Evolutionary conservation across 1,140 invertebrate genomes (phyloP).

Genomic region (Onthophagus taurus): DNA sequence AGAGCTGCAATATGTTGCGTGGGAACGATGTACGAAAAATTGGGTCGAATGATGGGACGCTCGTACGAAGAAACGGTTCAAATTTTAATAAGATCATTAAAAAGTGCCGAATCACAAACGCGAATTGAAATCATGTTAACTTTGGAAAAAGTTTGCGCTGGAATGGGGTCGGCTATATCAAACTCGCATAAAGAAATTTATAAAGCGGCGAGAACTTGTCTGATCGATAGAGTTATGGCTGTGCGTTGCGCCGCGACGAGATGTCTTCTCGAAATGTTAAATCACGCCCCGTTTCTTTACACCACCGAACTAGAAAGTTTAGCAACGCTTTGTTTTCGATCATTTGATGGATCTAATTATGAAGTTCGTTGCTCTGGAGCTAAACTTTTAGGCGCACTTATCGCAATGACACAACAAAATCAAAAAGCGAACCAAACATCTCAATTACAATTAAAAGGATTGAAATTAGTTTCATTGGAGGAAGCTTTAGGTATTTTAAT

Average conservation of each 20-base stretch:
- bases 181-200: constrained; percentile 89
- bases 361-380: constrained; percentile 89
- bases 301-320: constrained; percentile 84
- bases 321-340: constrained; percentile 79
- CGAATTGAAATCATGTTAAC: constrained; percentile 96
- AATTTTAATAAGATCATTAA: constrained; percentile 81
- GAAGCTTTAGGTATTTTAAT: constrained; percentile 87
- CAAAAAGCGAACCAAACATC: constrained; percentile 40
- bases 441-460: constrained; percentile 32
- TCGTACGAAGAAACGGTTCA: constrained; percentile 97
- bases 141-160: constrained; percentile 80
- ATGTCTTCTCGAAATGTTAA: constrained; percentile 84
- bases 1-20: constrained; percentile 95
- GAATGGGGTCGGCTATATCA: constrained; percentile 79
- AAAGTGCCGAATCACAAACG: constrained; percentile 92
- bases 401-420: constrained; percentile 71
- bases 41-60: constrained; percentile 96
- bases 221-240: constrained; percentile 83
- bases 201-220: constrained; percentile 73
- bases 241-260: constrained; percentile 82
- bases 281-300: constrained; percentile 79
- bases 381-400: constrained; percentile 76
- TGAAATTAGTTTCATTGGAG: constrained; percentile 69
- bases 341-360: constrained; percentile 91
- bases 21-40: constrained; percentile 94